Conservation (phyloP, 2,797 vertebrate species). For the Pelodytes ibericus region DNA sequence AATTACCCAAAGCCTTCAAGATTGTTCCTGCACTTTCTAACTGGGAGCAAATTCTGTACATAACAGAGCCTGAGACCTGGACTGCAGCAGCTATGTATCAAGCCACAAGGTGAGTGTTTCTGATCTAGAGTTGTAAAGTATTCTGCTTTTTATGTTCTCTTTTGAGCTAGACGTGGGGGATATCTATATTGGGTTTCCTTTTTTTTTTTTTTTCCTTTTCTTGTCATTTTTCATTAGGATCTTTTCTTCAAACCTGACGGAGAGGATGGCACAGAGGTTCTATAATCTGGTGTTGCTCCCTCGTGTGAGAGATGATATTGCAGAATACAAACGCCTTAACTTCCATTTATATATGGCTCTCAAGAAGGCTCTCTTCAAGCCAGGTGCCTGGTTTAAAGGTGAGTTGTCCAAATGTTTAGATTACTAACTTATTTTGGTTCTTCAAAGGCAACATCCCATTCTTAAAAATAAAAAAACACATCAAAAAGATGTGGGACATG, state of each 20-base stretch:
- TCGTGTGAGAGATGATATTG: constrained; percentile 87
- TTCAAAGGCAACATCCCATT: too few relatives aligned
- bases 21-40: constrained; percentile 94
- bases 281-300: constrained; percentile 95
- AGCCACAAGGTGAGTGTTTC: constrained; percentile 83
- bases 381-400: constrained; percentile 99
- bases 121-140: background rate
- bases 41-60: constrained; percentile 96
- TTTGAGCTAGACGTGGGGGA: background rate
- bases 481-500: too few relatives aligned
- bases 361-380: constrained; percentile 96
- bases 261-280: constrained; percentile 95
- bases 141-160: background rate
- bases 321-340: constrained; percentile 93
- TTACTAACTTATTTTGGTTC: too few relatives aligned
- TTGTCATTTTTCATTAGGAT: constrained; percentile 74
- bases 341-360: constrained; percentile 95
- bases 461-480: too few relatives aligned
- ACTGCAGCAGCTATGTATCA: constrained; percentile 97
- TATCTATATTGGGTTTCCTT: background rate
- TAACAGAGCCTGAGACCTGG: constrained; percentile 93
- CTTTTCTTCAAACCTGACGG: constrained; percentile 94
- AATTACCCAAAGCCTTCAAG: constrained; percentile 96
- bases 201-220: background rate
- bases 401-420: background rate